A percentile compares a stretch with the other conserved stretches of the same genome.
phyloP scores from a whole-genome alignment of 2,888 invertebrate genomes.

The Steromphala cineraria region DNA sequence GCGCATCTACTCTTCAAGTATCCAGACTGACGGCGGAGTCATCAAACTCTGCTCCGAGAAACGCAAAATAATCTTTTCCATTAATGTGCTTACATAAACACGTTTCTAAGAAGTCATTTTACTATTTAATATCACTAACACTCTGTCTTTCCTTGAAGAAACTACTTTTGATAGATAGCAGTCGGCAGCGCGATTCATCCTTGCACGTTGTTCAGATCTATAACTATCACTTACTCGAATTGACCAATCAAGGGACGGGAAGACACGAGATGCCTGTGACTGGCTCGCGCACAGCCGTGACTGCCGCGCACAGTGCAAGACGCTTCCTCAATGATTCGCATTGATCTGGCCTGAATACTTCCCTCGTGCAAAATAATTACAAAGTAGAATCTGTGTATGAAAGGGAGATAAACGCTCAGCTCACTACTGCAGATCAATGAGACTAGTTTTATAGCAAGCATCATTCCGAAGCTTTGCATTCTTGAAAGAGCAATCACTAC shows the following conservation, averaged over 20 bases:
- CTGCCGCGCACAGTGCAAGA: neutral
- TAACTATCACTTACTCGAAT: neutral
- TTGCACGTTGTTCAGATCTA: neutral
- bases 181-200: neutral
- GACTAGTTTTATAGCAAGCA: too few relatives aligned
- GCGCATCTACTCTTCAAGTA: neutral
- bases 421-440: too few relatives aligned
- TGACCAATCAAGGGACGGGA: neutral
- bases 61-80: too few relatives aligned
- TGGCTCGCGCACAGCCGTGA: neutral
- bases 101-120: neutral
- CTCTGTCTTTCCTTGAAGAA: neutral
- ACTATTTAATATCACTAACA: neutral
- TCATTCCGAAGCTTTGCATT: too few relatives aligned
- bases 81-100: neutral
- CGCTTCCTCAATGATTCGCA: constrained; percentile 7
- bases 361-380: neutral
- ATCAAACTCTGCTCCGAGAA: neutral
- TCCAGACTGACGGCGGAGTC: neutral
- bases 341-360: neutral
- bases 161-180: neutral
- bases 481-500: too few relatives aligned
- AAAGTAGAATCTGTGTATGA: too few relatives aligned
- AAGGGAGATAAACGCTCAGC: too few relatives aligned
- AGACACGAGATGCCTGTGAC: constrained; percentile 5